A percentile compares a stretch with the other conserved stretches of the same genome.
phyloP scores from a whole-genome alignment of 2,888 invertebrate genomes.

The Pachydiplax longipennis region DNA sequence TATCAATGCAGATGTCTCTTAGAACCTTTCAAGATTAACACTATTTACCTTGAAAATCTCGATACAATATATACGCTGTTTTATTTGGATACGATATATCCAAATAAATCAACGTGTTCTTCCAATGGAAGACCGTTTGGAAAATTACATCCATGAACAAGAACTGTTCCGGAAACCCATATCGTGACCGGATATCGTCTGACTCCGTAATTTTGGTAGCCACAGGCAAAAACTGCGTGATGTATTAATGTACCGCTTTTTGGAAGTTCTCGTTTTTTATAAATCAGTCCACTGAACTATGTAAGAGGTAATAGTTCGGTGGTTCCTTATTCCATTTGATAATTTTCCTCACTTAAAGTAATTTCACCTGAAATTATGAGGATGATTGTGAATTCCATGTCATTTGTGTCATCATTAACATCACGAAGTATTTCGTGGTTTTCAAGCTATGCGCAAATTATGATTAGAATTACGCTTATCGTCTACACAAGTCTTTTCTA shows the following conservation, averaged over 20 bases:
- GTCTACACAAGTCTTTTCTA: no score
- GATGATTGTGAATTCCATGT: background rate
- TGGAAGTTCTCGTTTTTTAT: background rate
- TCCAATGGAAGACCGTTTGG: no score
- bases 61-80: no score
- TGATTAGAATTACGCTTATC: no score
- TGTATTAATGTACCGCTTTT: constrained; percentile 10
- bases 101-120: no score
- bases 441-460: no score
- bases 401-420: background rate
- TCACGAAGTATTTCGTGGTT: background rate
- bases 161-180: background rate
- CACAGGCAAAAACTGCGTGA: background rate
- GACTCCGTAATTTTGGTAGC: background rate
- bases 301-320: background rate
- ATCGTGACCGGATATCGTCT: constrained; percentile 13
- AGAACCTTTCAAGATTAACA: no score
- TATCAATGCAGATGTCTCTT: no score
- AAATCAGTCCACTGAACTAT: background rate
- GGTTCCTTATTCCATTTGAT: background rate
- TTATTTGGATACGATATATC: no score
- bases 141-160: background rate
- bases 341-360: background rate
- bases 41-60: no score
- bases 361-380: background rate